Evolutionary conservation across 37 sponge, comb jelly and placozoan species (phyloP).

Genomic region (Axinella damicornis): DNA sequence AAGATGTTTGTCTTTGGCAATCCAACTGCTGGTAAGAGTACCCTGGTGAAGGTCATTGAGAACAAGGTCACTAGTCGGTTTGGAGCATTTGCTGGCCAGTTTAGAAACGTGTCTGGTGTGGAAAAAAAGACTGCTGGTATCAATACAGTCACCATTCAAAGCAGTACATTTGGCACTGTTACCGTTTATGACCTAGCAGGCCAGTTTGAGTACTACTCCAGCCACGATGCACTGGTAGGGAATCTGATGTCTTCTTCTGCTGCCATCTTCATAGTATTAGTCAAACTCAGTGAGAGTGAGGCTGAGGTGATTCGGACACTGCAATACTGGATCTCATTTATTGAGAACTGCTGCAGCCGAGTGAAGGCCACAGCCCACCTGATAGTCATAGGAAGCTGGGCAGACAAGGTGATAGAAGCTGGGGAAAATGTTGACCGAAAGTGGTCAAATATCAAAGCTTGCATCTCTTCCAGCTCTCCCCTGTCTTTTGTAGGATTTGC

Average conservation of each 20-base stretch:
- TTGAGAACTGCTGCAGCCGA: constrained; percentile 1
- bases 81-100: neutral
- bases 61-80: neutral
- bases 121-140: constrained; percentile 44
- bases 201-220: constrained; percentile 44
- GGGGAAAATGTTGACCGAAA: too few species aligned
- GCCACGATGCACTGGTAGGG: constrained; percentile 34
- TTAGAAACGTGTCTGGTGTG: neutral
- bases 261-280: constrained; percentile 20
- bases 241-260: neutral
- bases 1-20: constrained; percentile 27
- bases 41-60: constrained; percentile 23
- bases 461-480: too few species aligned
- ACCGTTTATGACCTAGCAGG: constrained; percentile 51
- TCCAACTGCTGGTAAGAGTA: constrained; percentile 40
- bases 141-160: neutral
- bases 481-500: too few species aligned
- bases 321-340: constrained; percentile 23
- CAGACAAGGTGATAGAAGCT: neutral
- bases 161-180: constrained; percentile 19
- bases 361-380: constrained; percentile 14
- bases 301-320: constrained; percentile 7
- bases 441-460: too few species aligned
- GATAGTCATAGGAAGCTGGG: constrained; percentile 26
- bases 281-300: constrained; percentile 21